Conservation (phyloP, 2,113 vertebrate genomes). For the Psettodes erumei region DNA sequence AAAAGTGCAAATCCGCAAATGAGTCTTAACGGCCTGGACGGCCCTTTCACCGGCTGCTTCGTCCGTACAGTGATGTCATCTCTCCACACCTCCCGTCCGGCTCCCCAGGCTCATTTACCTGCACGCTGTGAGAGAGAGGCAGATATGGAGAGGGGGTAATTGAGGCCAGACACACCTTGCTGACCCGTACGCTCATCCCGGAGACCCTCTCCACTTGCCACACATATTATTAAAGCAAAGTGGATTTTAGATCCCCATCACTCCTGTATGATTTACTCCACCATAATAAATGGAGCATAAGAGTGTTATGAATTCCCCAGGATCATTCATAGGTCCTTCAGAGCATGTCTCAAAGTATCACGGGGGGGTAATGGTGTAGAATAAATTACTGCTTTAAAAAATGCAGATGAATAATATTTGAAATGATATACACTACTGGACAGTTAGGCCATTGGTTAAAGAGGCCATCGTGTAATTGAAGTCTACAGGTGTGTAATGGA, state of each 20-base stretch:
- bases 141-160: slow-evolving; percentile 38
- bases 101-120: neutral
- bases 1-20: neutral
- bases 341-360: slow-evolving; percentile 16
- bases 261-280: slow-evolving; percentile 47
- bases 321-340: slow-evolving; percentile 37
- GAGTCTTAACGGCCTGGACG: neutral
- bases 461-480: neutral
- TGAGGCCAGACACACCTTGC: slow-evolving; percentile 32
- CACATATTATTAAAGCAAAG: slow-evolving; percentile 53
- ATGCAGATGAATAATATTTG: slow-evolving; percentile 25
- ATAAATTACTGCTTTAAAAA: slow-evolving; percentile 40
- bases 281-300: slow-evolving; percentile 28
- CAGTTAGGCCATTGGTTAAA: slow-evolving; percentile 11
- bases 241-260: slow-evolving; percentile 42
- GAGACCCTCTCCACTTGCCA: neutral
- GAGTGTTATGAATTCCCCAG: slow-evolving; percentile 23
- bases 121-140: neutral
- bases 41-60: neutral
- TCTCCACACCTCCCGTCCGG: neutral
- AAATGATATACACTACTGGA: slow-evolving; percentile 23
- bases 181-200: slow-evolving; percentile 17
- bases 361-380: slow-evolving; percentile 31
- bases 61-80: neutral
- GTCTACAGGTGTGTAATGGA: slow-evolving; percentile 11